Conservation (phyloP, 2,888 invertebrate genomes). For the Sicus ferrugineus region DNA sequence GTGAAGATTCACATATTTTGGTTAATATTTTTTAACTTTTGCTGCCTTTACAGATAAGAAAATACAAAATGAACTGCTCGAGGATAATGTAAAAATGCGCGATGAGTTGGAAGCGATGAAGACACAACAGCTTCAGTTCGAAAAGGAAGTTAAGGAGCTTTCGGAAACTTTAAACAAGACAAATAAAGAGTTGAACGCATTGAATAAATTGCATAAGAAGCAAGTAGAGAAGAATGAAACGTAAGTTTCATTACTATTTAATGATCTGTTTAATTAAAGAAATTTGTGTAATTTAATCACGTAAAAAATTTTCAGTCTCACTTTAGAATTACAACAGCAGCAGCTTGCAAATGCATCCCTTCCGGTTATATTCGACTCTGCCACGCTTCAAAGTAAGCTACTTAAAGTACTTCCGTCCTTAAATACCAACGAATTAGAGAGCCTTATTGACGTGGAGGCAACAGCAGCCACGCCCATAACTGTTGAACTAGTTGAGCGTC, state of each 20-base stretch:
- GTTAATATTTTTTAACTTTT: neutral
- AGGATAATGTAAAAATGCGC: conserved; percentile 55
- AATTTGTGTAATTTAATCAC: neutral
- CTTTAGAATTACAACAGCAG: conserved; percentile 51
- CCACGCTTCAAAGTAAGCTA: conserved; percentile 57
- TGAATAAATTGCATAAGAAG: conserved; percentile 60
- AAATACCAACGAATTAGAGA: conserved; percentile 57
- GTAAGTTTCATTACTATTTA: conserved; percentile 42
- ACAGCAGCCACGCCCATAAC: conserved; percentile 52
- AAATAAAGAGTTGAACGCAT: conserved; percentile 55
- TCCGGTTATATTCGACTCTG: conserved; percentile 45
- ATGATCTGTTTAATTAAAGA: neutral
- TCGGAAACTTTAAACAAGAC: conserved; percentile 52
- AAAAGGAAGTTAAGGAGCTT: conserved; percentile 53
- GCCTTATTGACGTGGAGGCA: conserved; percentile 57
- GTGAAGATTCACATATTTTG: conserved; percentile 34
- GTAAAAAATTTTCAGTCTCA: conserved; percentile 41
- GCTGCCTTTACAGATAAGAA: conserved; percentile 52
- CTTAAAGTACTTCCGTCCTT: conserved; percentile 58
- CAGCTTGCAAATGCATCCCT: conserved; percentile 44
- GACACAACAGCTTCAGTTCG: conserved; percentile 51
- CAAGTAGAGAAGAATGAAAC: conserved; percentile 57
- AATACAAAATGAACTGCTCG: conserved; percentile 53
- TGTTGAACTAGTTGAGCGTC: conserved; percentile 57
- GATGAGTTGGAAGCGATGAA: conserved; percentile 50